A percentile compares a stretch with the other conserved stretches of the same genome.
Evolutionary conservation across 1,140 invertebrate genomes (phyloP).

Genomic region (Homalodisca vitripennis): DNA sequence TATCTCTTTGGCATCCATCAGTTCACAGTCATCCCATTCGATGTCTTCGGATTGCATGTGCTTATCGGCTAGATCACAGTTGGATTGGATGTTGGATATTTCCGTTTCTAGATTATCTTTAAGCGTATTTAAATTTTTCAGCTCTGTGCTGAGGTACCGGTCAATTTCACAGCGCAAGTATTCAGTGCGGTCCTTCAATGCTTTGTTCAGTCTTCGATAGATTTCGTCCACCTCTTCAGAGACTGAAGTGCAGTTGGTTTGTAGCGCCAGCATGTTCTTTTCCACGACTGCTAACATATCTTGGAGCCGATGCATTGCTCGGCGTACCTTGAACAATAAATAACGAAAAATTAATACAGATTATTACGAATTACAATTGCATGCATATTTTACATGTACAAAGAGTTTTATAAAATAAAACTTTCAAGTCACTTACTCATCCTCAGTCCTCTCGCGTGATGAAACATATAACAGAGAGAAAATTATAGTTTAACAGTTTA

Average conservation of each 20-base stretch:
- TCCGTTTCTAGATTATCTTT: slow-evolving; percentile 93
- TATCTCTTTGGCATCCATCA: slow-evolving; percentile 92
- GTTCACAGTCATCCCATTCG: slow-evolving; percentile 83
- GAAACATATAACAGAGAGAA: too few species aligned
- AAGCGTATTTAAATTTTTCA: slow-evolving; percentile 73
- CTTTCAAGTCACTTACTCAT: too few species aligned
- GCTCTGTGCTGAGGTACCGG: slow-evolving; percentile 78
- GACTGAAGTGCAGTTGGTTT: slow-evolving; percentile 81
- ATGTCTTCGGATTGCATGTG: slow-evolving; percentile 75
- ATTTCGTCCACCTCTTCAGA: slow-evolving; percentile 92
- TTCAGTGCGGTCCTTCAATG: slow-evolving; percentile 88
- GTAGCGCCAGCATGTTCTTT: slow-evolving; percentile 79
- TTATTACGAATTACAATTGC: too few species aligned
- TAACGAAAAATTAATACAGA: too few species aligned
- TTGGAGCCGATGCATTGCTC: slow-evolving; percentile 81
- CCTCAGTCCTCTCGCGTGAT: too few species aligned
- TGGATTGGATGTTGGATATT: slow-evolving; percentile 88
- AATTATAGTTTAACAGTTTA: too few species aligned
- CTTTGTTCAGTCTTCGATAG: slow-evolving; percentile 83
- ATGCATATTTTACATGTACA: too few species aligned
- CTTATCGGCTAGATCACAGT: slow-evolving; percentile 95
- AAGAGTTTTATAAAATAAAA: too few species aligned
- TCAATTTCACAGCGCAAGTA: slow-evolving; percentile 86
- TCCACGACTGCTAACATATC: slow-evolving; percentile 80
- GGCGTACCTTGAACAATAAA: slow-evolving; percentile 57